These are phyloP conservation scores for Anguilla rostrata DNA, from an alignment of 2,113 vertebrate species.

Conservation along the genomic window DNA sequence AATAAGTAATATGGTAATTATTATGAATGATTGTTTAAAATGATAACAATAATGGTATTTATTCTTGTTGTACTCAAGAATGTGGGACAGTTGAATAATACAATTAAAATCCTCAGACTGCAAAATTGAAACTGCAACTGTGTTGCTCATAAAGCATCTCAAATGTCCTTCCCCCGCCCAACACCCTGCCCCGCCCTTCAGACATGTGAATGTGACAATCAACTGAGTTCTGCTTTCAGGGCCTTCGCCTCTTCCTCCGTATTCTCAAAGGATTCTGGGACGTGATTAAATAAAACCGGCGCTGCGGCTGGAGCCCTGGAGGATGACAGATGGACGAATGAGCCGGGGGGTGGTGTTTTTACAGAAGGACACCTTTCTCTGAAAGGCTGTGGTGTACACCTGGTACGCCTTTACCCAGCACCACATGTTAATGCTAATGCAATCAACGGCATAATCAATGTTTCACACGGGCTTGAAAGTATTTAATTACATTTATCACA, in stretches of 20 bases:
- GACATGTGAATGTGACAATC: too few species aligned
- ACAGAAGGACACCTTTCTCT: neutral
- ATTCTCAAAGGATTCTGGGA: neutral
- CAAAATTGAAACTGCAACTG: neutral
- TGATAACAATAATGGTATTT: too few species aligned
- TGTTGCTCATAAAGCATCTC: neutral
- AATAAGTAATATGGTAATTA: too few species aligned
- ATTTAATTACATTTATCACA: too few species aligned
- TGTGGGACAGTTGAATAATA: neutral
- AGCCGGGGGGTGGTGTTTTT: neutral
- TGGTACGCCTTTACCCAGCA: neutral
- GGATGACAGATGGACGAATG: neutral
- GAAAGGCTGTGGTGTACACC: neutral
- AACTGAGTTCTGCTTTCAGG: neutral
- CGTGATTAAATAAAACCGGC: neutral
- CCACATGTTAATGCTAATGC: neutral
- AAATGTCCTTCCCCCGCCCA: too few species aligned
- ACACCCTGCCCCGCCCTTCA: too few species aligned
- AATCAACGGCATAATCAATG: too few species aligned
- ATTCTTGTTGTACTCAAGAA: too few species aligned
- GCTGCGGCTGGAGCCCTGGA: neutral
- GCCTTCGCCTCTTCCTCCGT: too few species aligned
- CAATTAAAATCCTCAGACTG: neutral
- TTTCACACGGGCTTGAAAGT: too few species aligned
- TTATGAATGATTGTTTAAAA: too few species aligned